Evolutionary conservation across 2,113 vertebrate genomes (phyloP).

Genomic region (Micronycteris hirsuta): DNA sequence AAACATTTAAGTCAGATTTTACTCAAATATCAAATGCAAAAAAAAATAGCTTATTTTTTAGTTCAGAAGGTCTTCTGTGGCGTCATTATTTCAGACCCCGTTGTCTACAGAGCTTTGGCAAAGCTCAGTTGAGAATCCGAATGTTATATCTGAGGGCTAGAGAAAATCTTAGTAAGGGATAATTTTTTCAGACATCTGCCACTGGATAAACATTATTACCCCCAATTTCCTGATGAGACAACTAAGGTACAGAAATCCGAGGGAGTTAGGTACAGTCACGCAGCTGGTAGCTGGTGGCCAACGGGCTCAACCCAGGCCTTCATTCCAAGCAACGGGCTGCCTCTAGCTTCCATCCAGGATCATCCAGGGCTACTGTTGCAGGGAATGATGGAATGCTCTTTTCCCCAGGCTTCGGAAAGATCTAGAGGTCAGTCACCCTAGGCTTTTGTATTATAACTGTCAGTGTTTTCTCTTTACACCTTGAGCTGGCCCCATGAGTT

Average conservation of each 20-base stretch:
- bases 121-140: neutral
- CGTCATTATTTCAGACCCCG: neutral
- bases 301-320: neutral
- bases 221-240: neutral
- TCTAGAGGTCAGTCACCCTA: neutral
- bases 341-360: neutral
- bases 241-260: neutral
- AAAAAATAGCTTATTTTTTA: neutral
- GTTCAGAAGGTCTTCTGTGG: neutral
- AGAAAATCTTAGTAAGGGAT: neutral
- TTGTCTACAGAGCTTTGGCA: neutral
- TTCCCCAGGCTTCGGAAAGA: neutral
- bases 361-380: neutral
- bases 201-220: neutral
- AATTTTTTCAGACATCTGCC: neutral
- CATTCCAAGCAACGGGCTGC: neutral
- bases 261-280: neutral
- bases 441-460: neutral
- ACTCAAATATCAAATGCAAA: constrained; percentile 6
- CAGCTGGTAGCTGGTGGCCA: neutral
- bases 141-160: neutral
- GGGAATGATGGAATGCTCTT: neutral
- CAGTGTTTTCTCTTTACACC: neutral
- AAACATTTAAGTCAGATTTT: constrained; percentile 44
- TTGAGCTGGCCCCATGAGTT: neutral